Conservation (phyloP, 1,140 invertebrate species). For the Kradibia gibbosae region DNA sequence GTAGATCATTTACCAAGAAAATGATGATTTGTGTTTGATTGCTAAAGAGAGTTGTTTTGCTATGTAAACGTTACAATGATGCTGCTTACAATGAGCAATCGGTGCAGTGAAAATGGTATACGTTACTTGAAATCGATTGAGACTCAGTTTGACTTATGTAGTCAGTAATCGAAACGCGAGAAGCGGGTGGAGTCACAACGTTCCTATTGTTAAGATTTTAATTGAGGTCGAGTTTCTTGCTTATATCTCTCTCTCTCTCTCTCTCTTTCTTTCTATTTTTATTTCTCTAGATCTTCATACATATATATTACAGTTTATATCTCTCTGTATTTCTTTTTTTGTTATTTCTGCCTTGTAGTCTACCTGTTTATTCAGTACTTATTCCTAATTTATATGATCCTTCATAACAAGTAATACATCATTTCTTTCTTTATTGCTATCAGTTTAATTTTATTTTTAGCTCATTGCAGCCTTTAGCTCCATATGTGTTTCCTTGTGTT, state of each 20-base stretch:
- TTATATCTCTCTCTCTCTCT: slow-evolving; percentile 26
- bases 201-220: slow-evolving; percentile 50
- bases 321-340: background rate
- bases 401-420: too few species aligned
- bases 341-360: background rate
- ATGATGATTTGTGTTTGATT: background rate
- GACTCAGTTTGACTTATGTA: slow-evolving; percentile 16
- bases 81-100: too few species aligned
- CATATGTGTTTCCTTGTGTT: too few species aligned
- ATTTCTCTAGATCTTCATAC: too few species aligned
- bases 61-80: background rate
- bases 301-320: too few species aligned
- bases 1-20: background rate
- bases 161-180: slow-evolving; percentile 39
- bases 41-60: background rate
- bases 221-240: slow-evolving; percentile 54
- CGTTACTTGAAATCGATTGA: slow-evolving; percentile 46
- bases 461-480: too few species aligned
- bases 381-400: background rate
- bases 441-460: too few species aligned
- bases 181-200: slow-evolving; percentile 38
- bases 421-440: too few species aligned
- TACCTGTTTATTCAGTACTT: background rate
- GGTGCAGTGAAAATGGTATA: background rate
- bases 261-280: slow-evolving; percentile 11